Percentiles rank a stretch among this genome's conserved stretches.
phyloP scores from a whole-genome alignment of 2,113 vertebrate species.

The Labeo catla region DNA sequence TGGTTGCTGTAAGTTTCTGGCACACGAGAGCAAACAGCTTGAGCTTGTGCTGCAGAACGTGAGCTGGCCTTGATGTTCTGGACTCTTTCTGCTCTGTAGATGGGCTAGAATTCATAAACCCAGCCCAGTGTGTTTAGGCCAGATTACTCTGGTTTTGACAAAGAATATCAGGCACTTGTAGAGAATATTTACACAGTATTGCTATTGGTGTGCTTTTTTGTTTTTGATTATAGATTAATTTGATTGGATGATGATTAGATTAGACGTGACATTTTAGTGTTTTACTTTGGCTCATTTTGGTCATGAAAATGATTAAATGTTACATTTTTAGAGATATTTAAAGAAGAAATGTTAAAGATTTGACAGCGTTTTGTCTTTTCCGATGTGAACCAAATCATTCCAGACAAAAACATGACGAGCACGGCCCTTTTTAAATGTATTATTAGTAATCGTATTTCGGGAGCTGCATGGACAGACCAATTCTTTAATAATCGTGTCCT shows the following conservation, averaged over 20 bases:
- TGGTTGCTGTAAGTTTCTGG: not conserved
- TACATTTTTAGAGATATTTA: not conserved
- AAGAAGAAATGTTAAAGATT: not conserved
- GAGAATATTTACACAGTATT: not conserved
- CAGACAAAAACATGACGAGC: not conserved
- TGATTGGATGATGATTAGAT: not conserved
- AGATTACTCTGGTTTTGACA: no score
- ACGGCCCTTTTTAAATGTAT: not conserved
- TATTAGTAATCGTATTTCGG: not conserved
- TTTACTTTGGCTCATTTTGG: not conserved
- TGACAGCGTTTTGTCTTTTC: not conserved
- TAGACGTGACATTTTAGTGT: not conserved
- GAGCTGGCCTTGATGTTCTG: not conserved
- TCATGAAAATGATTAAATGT: not conserved
- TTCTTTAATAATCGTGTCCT: not conserved
- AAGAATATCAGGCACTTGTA: no score
- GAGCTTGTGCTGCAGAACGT: not conserved
- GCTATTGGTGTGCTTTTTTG: not conserved
- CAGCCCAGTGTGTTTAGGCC: not conserved
- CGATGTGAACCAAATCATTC: not conserved
- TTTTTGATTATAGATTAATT: not conserved
- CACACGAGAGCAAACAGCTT: not conserved
- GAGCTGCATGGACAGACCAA: not conserved
- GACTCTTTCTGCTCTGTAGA: not conserved
- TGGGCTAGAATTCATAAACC: not conserved